phyloP scores from a whole-genome alignment of 2,888 invertebrate species.

The Eupithecia centaureata region DNA sequence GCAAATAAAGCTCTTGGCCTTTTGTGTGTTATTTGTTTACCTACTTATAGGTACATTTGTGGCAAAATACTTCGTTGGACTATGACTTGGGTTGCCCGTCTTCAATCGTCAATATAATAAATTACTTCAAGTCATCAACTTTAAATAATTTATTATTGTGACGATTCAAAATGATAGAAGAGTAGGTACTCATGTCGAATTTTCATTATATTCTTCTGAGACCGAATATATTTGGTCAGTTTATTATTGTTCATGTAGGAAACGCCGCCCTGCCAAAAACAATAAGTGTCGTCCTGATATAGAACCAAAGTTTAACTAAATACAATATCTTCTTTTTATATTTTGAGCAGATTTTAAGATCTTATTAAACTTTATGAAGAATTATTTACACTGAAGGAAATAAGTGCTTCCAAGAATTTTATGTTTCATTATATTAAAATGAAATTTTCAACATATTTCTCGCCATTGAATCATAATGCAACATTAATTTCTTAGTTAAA shows the following conservation, averaged over 20 bases:
- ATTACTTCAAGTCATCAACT: too few relatives aligned
- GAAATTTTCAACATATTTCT: too few relatives aligned
- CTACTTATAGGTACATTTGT: neutral
- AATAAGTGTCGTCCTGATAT: neutral
- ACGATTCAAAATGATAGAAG: neutral
- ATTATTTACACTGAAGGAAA: too few relatives aligned
- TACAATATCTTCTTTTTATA: too few relatives aligned
- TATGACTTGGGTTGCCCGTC: neutral
- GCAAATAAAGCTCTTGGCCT: neutral
- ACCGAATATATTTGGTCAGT: neutral
- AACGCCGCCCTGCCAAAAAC: slow-evolving; percentile 2
- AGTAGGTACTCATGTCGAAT: neutral
- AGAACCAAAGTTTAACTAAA: neutral
- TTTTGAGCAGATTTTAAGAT: too few relatives aligned
- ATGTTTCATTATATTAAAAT: too few relatives aligned
- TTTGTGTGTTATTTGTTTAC: neutral
- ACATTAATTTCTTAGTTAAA: too few relatives aligned
- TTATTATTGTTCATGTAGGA: neutral
- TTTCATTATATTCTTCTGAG: neutral
- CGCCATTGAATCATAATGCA: too few relatives aligned
- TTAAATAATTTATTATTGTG: neutral
- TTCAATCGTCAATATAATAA: too few relatives aligned
- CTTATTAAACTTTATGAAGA: too few relatives aligned
- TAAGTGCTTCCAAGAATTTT: too few relatives aligned
- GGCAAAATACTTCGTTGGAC: neutral